phyloP scores from a whole-genome alignment of 2,888 invertebrate species.

The Coecobrya sp. region DNA sequence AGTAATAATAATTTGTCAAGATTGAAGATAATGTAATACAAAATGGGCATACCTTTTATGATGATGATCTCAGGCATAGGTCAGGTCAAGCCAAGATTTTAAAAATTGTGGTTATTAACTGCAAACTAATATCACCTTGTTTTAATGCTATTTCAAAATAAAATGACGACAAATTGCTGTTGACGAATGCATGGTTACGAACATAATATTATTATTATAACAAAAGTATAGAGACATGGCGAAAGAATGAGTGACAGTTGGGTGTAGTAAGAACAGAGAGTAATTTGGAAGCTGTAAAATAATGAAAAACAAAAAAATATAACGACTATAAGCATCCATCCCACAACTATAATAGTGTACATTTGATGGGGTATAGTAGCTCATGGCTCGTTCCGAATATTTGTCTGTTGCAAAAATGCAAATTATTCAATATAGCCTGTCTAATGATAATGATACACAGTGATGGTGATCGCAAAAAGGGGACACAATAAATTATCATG shows the following conservation, averaged over 20 bases:
- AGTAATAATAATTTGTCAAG: constrained; percentile 50
- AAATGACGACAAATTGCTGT: not conserved
- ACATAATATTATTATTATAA: not conserved
- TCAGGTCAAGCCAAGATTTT: constrained; percentile 2
- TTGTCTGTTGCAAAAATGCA: constrained; percentile 9
- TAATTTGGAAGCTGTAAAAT: not conserved
- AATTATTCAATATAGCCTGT: not conserved
- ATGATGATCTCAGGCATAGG: not conserved
- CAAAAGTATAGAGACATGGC: not conserved
- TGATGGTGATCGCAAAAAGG: not conserved
- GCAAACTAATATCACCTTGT: not conserved
- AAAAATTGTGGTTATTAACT: not conserved
- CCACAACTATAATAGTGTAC: not conserved
- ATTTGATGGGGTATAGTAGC: no score
- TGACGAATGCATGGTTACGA: not conserved
- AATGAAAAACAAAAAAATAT: not conserved
- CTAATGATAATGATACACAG: not conserved
- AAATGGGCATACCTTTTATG: not conserved
- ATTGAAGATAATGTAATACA: constrained; percentile 7
- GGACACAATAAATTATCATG: not conserved
- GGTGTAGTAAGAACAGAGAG: not conserved
- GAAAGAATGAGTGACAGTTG: not conserved
- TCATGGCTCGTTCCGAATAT: not conserved
- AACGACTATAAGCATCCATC: not conserved
- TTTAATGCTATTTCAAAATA: not conserved